A percentile compares a stretch with the other conserved stretches of the same genome.
phyloP scores from a whole-genome alignment of 2,797 vertebrate species.

The Mormyrus proboscirostris region DNA sequence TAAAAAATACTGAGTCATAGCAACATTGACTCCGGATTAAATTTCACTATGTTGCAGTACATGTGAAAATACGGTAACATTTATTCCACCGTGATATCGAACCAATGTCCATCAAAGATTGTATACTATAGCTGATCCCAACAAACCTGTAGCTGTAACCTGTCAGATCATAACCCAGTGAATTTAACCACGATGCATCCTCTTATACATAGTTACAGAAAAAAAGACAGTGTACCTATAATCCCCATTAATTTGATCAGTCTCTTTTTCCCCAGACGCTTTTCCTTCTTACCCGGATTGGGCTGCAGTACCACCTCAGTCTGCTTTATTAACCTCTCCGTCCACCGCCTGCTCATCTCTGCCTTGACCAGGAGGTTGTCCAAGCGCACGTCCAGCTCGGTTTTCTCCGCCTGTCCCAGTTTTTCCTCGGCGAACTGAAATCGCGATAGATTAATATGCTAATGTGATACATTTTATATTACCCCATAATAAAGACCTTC shows the following conservation, averaged over 20 bases:
- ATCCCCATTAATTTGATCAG: neutral
- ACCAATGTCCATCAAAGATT: neutral
- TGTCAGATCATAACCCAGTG: neutral
- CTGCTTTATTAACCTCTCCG: conserved; percentile 87
- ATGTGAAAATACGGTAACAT: neutral
- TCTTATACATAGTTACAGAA: neutral
- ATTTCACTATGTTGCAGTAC: neutral
- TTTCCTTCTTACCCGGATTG: conserved; percentile 75
- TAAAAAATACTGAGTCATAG: neutral
- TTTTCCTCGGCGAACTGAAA: conserved; percentile 87
- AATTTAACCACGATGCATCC: neutral
- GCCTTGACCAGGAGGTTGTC: conserved; percentile 79
- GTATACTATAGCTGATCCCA: neutral
- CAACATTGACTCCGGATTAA: neutral
- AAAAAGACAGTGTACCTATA: neutral
- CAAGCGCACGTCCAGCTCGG: conserved; percentile 78
- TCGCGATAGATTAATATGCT: neutral
- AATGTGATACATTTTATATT: neutral
- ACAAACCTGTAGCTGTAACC: neutral
- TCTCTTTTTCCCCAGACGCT: neutral
- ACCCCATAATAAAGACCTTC: neutral
- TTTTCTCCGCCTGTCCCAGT: conserved; percentile 85
- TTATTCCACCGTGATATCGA: neutral
- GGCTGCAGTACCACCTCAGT: conserved; percentile 89
- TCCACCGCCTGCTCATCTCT: conserved; percentile 85